phyloP scores from a whole-genome alignment of 2,113 vertebrate species.

The Calidris pygmaea region DNA sequence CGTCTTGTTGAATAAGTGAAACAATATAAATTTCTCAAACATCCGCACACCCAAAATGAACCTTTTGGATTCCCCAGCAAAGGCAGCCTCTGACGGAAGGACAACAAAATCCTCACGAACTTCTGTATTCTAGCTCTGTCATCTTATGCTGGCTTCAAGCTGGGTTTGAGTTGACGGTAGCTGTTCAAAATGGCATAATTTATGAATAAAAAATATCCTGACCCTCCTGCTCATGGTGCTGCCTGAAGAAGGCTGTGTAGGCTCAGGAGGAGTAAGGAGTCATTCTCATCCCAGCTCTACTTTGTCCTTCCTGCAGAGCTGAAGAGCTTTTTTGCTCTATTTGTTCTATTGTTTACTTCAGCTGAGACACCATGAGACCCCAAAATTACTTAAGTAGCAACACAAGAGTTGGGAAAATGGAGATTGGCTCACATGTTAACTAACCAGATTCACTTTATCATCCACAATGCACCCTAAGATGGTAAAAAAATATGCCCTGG shows the following conservation, averaged over 20 bases:
- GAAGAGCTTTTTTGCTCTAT: not conserved
- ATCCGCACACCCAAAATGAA: fast-evolving
- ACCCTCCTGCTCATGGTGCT: not conserved
- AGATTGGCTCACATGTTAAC: not conserved
- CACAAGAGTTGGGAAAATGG: not conserved
- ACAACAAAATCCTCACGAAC: not conserved
- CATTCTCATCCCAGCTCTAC: not conserved
- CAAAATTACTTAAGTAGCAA: not conserved
- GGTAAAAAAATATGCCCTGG: not conserved
- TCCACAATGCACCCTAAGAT: not conserved
- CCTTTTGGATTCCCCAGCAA: not conserved
- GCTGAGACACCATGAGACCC: not conserved
- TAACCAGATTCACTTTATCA: not conserved
- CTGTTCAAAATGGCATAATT: constrained; percentile 49
- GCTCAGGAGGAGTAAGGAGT: not conserved
- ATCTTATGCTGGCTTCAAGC: not conserved
- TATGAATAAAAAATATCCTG: constrained; percentile 36
- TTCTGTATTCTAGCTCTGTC: not conserved
- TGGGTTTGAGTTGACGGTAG: not conserved
- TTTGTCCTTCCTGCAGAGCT: not conserved
- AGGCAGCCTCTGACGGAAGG: not conserved
- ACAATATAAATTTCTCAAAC: not conserved
- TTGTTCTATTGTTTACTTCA: not conserved
- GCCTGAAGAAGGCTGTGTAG: not conserved
- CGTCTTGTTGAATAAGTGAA: not conserved